Evolutionary conservation across 2,888 invertebrate genomes (phyloP).

Genomic region (Gisinianus flammeolus): DNA sequence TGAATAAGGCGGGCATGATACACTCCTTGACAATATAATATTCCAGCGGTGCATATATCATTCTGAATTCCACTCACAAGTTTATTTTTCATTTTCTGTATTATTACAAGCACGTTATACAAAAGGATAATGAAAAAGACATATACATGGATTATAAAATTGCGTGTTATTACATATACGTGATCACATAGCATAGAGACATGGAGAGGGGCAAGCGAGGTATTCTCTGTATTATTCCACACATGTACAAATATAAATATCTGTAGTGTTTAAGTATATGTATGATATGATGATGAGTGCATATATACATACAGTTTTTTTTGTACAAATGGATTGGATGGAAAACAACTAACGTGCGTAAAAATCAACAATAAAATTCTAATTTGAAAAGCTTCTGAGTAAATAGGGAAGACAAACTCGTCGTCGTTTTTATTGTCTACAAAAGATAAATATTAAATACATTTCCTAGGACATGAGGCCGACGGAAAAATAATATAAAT

Average conservation of each 20-base stretch:
- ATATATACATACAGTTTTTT: not conserved
- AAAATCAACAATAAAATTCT: conserved; percentile 34
- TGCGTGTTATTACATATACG: not conserved
- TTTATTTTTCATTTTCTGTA: conserved; percentile 49
- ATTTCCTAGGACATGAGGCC: not conserved
- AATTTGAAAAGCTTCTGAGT: conserved; percentile 11
- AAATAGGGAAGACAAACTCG: not conserved
- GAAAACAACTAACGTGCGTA: conserved; percentile 17
- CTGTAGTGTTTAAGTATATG: not conserved
- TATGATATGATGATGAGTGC: not conserved
- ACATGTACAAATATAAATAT: no score
- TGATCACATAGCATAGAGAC: not conserved
- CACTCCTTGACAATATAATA: conserved; percentile 5
- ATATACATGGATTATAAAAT: not conserved
- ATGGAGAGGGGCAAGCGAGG: not conserved
- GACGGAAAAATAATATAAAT: not conserved
- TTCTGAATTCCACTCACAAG: conserved; percentile 21
- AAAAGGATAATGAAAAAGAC: conserved; percentile 9
- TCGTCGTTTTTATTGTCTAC: not conserved
- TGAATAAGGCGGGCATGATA: conserved; percentile 5
- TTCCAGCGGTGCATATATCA: not conserved
- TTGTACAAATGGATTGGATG: not conserved
- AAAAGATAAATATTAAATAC: conserved; percentile 21
- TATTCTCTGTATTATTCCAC: no score
- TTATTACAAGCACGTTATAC: conserved; percentile 27